Evolutionary conservation across 2,797 vertebrate species (phyloP), one percentile per base, ranked within the genome.

Genomic region (Telmatherina bonti): DNA sequence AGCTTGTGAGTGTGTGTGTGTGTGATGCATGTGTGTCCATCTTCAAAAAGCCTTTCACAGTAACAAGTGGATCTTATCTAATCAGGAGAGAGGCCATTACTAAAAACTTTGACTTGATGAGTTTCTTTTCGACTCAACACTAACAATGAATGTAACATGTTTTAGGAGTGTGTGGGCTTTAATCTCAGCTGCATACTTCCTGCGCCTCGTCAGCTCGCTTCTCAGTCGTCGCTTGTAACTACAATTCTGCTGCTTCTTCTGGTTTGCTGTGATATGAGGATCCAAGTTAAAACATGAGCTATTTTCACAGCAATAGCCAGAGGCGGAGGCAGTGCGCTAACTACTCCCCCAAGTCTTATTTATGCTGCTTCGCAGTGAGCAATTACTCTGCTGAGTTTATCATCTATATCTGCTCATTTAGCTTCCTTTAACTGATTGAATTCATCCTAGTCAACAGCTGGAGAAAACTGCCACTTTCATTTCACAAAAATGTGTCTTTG

Each of bases 261-360:
- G 68, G 38, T 81, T 79, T 65, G 0, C 49, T 81, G 62, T 62
- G 72, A 84, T 71, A 71, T 72, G 53, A 27, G 74, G 77, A 68
- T 69, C 41, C 26, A 74, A 81, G 72, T 76, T 76, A 62, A 82
- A 77, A 56, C 63, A 65, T 75, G 43, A 79, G 78, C 67, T 47
- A 74, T 89, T 85, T 83, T 84, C 67, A 73, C 49, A 51, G 81
- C 72, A 78, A 74, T 62, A 86, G 84, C 88, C 77, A 36, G 76
- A 85, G 81, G 84, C 80, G 82, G 64, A 76, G 68, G 82, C 76
- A 47, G 72, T 7, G 31, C 74, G 82, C 67, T 62, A 84, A 88
- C 79, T 74, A 76, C 80, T 90, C 86, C 87, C 84, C 74, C 74
- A 83, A 81, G 88, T 77, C 84, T 86, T 88, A 78, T 90, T 89